Percentiles rank a stretch among this genome's conserved stretches.
Evolutionary conservation across 2,113 vertebrate species (phyloP).

Genomic region (Paedocypris sp.): DNA sequence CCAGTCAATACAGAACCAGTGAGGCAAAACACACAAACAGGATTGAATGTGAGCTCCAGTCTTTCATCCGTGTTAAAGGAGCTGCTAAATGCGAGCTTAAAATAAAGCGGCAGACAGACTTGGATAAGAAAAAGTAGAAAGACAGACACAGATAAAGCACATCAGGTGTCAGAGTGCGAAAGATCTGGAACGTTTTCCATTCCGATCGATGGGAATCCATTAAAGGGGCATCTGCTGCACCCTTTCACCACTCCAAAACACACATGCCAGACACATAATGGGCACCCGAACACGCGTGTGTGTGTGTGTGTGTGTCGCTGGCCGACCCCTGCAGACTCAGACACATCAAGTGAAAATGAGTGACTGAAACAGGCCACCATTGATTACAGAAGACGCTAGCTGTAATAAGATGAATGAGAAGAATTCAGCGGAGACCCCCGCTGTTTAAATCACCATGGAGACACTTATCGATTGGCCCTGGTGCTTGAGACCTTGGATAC

Average conservation of each 20-base stretch:
- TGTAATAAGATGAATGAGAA: not conserved
- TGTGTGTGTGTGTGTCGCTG: no score
- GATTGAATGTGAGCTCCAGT: not conserved
- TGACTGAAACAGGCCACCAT: not conserved
- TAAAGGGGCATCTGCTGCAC: slow-evolving; percentile 13
- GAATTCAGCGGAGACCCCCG: not conserved
- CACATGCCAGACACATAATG: not conserved
- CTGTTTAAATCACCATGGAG: slow-evolving; percentile 12
- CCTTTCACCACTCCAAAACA: not conserved
- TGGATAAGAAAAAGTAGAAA: not conserved
- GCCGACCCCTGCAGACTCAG: not conserved
- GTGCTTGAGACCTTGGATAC: slow-evolving; percentile 15
- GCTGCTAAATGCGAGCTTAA: not conserved
- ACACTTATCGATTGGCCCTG: not conserved
- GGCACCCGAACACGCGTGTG: not conserved
- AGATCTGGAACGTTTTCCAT: not conserved
- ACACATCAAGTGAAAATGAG: slow-evolving; percentile 13
- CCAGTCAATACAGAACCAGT: not conserved
- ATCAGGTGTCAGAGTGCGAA: not conserved
- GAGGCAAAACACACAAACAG: not conserved
- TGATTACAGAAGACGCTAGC: not conserved
- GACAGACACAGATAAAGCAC: not conserved
- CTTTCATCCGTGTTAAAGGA: not conserved
- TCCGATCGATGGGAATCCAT: slow-evolving; percentile 9
- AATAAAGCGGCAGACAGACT: not conserved